Evolutionary conservation across 1,140 invertebrate species (phyloP).

Genomic region (Heliothis virescens): DNA sequence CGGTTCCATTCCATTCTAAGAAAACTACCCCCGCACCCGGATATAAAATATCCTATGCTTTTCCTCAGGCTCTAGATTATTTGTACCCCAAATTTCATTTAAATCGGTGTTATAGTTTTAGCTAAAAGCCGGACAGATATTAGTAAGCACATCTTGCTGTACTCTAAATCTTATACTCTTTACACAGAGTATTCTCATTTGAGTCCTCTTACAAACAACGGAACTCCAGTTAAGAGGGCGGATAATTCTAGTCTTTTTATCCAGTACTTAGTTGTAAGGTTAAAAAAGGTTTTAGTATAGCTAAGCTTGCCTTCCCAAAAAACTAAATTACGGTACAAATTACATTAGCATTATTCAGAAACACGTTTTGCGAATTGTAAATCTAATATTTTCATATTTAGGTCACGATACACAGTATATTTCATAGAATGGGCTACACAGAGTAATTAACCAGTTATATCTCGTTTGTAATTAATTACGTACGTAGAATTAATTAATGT

Average conservation of each 20-base stretch:
- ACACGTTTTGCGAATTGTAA: constrained; percentile 30
- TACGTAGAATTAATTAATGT: neutral
- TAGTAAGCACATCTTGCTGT: no score
- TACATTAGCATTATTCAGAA: constrained; percentile 41
- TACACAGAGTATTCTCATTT: neutral
- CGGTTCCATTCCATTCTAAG: no score
- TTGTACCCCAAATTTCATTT: no score
- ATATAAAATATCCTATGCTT: neutral
- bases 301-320: constrained; percentile 22
- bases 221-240: constrained; percentile 1
- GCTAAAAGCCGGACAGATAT: no score
- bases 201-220: neutral
- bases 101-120: no score
- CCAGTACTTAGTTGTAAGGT: neutral
- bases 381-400: constrained; percentile 38
- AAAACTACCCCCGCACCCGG: no score
- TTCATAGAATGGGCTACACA: constrained; percentile 3
- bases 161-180: no score
- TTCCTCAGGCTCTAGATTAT: no score
- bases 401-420: constrained; percentile 5
- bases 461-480: neutral
- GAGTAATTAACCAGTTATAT: constrained; percentile 22
- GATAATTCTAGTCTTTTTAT: no score
- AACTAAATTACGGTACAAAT: constrained; percentile 36
- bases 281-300: constrained; percentile 16